A percentile compares a stretch with the other conserved stretches of the same genome.
Conservation (phyloP, 2,888 invertebrate species). For the Mythimna vitellina region DNA sequence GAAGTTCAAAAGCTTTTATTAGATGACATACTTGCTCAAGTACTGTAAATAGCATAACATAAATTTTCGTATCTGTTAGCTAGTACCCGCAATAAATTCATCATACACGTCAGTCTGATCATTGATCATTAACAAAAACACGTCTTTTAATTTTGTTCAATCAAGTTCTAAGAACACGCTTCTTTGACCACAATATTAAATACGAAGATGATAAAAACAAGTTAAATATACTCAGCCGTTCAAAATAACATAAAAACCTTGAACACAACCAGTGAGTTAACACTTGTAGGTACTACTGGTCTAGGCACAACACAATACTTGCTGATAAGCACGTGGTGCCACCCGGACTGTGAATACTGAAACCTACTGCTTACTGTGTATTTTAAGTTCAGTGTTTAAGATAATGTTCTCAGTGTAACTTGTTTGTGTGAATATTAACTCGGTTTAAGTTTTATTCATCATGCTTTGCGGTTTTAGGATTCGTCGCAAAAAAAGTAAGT, state of each 20-base stretch:
- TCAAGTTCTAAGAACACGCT: constrained; percentile 37
- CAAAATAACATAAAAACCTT: constrained; percentile 62
- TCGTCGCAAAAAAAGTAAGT: constrained; percentile 79
- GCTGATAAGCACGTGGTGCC: constrained; percentile 85
- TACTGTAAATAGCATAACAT: not conserved
- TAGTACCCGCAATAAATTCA: constrained; percentile 32
- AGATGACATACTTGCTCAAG: constrained; percentile 22
- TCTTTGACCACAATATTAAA: constrained; percentile 34
- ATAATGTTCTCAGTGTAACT: constrained; percentile 81
- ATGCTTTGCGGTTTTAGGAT: constrained; percentile 81
- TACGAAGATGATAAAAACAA: constrained; percentile 48
- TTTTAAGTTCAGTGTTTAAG: constrained; percentile 84
- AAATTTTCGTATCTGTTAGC: not conserved
- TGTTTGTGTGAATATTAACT: constrained; percentile 73
- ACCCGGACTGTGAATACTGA: constrained; percentile 67
- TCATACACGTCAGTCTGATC: constrained; percentile 36
- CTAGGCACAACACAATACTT: constrained; percentile 71
- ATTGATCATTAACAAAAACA: constrained; percentile 41
- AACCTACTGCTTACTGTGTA: constrained; percentile 77
- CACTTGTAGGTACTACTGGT: constrained; percentile 60
- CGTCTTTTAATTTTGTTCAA: constrained; percentile 27
- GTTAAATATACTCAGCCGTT: constrained; percentile 51
- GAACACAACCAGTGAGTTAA: constrained; percentile 60
- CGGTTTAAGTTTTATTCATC: constrained; percentile 60
- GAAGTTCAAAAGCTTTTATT: constrained; percentile 35